These are phyloP conservation scores for Camarhynchus parvulus DNA, from an alignment of 2,113 vertebrate genomes.

Conservation along the genomic window DNA sequence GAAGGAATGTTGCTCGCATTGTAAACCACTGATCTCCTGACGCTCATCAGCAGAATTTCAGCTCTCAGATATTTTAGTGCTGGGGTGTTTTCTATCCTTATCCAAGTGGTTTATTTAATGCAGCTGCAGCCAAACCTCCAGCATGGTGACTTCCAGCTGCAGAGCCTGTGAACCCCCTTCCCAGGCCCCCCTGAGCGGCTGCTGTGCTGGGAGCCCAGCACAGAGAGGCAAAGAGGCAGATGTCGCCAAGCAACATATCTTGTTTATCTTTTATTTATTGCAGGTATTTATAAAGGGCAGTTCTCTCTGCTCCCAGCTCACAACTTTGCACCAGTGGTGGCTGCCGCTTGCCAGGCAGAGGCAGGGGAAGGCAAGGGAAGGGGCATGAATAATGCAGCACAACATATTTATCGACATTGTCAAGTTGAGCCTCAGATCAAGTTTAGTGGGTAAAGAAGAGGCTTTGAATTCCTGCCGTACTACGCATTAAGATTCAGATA, in stretches of 20 bases:
- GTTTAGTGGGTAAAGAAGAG: conserved; percentile 20
- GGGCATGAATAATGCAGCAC: conserved; percentile 64
- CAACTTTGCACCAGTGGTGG: neutral
- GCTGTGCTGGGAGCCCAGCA: neutral
- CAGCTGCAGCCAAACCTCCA: conserved; percentile 61
- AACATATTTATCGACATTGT: conserved; percentile 52
- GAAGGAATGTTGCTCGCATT: conserved; percentile 16
- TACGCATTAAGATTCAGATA: conserved; percentile 43
- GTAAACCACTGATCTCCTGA: conserved; percentile 45
- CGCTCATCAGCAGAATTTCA: conserved; percentile 46
- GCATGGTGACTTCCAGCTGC: conserved; percentile 50
- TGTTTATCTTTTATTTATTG: conserved; percentile 71
- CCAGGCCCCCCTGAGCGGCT: neutral
- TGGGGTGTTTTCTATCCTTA: conserved; percentile 27
- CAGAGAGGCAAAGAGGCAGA: neutral
- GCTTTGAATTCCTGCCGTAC: conserved; percentile 24
- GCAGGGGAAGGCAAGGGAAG: neutral
- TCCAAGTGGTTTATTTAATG: conserved; percentile 67
- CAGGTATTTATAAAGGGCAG: conserved; percentile 40
- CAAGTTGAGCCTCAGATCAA: conserved; percentile 13
- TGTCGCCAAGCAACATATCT: conserved; percentile 16
- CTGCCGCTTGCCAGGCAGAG: conserved; percentile 30
- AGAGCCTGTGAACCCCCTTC: neutral
- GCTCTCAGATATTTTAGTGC: conserved; percentile 58
- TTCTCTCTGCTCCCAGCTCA: conserved; percentile 16